Percentiles rank a stretch among this genome's conserved stretches.
Conservation (phyloP, 2,888 invertebrate genomes). For the Mythimna lalbum region DNA sequence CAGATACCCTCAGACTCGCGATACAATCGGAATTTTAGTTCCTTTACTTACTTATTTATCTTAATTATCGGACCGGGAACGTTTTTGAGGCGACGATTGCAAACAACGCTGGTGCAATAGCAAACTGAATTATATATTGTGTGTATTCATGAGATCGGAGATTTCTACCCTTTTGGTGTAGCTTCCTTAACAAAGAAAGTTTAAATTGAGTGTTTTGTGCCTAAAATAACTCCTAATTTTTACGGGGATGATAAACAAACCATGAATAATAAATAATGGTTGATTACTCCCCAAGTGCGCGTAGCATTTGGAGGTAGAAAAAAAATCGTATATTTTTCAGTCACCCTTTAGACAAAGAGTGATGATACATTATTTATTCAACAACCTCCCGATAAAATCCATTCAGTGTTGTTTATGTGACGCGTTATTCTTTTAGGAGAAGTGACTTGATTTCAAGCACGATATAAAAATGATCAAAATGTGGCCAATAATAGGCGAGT, state of each 20-base stretch:
- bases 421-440: conserved; percentile 10
- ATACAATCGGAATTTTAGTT: conserved; percentile 66
- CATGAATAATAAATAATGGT: conserved; percentile 25
- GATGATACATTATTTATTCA: conserved; percentile 61
- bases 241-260: conserved; percentile 16
- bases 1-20: conserved; percentile 70
- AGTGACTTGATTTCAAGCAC: conserved; percentile 13
- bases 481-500: not conserved
- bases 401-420: conserved; percentile 40
- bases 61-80: conserved; percentile 63
- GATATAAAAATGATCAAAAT: conserved; percentile 1
- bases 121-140: conserved; percentile 57
- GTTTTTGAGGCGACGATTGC: conserved; percentile 64
- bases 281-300: conserved; percentile 31
- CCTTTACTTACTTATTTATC: conserved; percentile 63
- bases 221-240: conserved; percentile 5
- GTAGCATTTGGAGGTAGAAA: conserved; percentile 28
- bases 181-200: conserved; percentile 17
- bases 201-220: not conserved
- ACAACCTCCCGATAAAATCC: conserved; percentile 32
- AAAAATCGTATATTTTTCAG: conserved; percentile 25
- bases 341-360: conserved; percentile 53
- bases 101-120: conserved; percentile 52
- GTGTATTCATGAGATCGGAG: conserved; percentile 51
- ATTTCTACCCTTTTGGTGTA: conserved; percentile 32